phyloP scores from a whole-genome alignment of 2,113 vertebrate species.

The Hippoglossus stenolepis region DNA sequence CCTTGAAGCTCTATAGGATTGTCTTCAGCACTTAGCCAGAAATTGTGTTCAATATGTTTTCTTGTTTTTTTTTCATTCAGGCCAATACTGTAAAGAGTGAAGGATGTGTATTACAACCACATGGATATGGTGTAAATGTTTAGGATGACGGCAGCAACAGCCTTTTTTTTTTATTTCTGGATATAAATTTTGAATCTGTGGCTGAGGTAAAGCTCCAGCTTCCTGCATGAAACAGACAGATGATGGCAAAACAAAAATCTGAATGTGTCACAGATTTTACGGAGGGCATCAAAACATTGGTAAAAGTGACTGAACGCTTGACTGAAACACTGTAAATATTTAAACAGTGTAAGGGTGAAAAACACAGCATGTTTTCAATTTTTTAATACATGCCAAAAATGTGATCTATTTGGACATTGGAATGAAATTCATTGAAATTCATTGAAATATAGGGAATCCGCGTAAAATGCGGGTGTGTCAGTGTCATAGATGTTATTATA shows the following conservation, averaged over 20 bases:
- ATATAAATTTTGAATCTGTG: slow-evolving; percentile 23
- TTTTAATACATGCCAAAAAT: too few species aligned
- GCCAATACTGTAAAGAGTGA: slow-evolving; percentile 31
- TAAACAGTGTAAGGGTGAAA: not conserved
- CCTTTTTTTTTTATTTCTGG: slow-evolving; percentile 19
- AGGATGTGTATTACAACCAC: slow-evolving; percentile 22
- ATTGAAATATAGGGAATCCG: not conserved
- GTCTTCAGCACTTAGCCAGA: slow-evolving; percentile 55
- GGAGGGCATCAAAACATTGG: not conserved
- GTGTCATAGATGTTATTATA: slow-evolving; percentile 22
- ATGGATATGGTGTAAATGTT: slow-evolving; percentile 1
- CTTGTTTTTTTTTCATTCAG: slow-evolving; percentile 46
- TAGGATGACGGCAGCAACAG: slow-evolving; percentile 30
- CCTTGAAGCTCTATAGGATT: slow-evolving; percentile 63
- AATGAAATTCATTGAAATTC: not conserved
- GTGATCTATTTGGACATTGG: not conserved
- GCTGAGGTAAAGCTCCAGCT: not conserved
- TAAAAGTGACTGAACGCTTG: not conserved
- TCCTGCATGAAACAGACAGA: not conserved
- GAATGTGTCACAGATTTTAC: not conserved
- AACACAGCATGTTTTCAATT: not conserved
- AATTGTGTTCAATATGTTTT: slow-evolving; percentile 49
- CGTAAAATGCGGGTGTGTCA: not conserved
- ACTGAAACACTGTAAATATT: slow-evolving; percentile 2
- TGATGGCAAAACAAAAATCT: not conserved